phyloP scores from a whole-genome alignment of 2,888 invertebrate genomes.

The Rhimphoctona megacephalus region DNA sequence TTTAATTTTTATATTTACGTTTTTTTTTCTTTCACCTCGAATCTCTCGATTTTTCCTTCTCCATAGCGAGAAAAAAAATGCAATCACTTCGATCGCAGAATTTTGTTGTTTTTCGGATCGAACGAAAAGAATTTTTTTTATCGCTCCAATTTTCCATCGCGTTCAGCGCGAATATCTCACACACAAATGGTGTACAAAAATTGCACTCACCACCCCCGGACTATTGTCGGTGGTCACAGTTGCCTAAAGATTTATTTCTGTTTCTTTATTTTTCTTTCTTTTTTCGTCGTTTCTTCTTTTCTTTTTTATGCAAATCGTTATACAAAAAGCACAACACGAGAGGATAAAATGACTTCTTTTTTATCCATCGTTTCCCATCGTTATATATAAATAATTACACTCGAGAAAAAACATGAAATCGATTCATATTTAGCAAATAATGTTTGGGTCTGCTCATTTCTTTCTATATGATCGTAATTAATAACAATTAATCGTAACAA shows the following conservation, averaged over 20 bases:
- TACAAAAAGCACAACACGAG: slow-evolving; percentile 61
- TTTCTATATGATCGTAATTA: neutral
- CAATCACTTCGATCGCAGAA: neutral
- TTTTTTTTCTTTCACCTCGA: slow-evolving; percentile 13
- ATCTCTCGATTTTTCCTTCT: slow-evolving; percentile 10
- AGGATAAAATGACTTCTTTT: slow-evolving; percentile 15
- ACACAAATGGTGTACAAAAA: slow-evolving; percentile 8
- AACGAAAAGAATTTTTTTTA: neutral
- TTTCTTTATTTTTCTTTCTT: slow-evolving; percentile 3
- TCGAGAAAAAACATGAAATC: neutral
- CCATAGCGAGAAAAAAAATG: slow-evolving; percentile 2
- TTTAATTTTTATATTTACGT: slow-evolving; percentile 33
- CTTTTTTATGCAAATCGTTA: slow-evolving; percentile 39
- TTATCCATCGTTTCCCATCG: slow-evolving; percentile 18
- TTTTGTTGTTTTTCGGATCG: neutral
- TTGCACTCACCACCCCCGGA: neutral
- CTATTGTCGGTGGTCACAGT: slow-evolving; percentile 2
- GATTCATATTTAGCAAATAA: neutral
- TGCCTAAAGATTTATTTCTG: neutral
- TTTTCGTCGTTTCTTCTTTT: neutral
- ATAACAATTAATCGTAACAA: neutral
- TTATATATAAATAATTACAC: slow-evolving; percentile 7
- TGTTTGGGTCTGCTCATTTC: neutral
- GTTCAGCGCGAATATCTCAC: neutral
- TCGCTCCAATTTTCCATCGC: neutral